These are phyloP conservation scores for Ptychochromis oligacanthus DNA, from an alignment of 2,113 vertebrate genomes.

Conservation along the genomic window DNA sequence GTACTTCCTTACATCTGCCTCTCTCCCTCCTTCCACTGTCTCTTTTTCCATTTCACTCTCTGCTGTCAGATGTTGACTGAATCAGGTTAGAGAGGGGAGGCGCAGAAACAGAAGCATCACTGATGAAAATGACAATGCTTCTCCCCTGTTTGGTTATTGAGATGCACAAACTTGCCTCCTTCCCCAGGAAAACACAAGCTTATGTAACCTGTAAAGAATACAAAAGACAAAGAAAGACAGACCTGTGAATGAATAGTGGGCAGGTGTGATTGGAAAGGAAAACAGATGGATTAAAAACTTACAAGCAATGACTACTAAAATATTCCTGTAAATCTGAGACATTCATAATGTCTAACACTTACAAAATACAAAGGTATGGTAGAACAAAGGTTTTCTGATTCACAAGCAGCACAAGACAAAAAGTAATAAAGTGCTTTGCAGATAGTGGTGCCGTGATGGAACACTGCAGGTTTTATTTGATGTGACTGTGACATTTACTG, in stretches of 20 bases:
- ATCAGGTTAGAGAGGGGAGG: constrained; percentile 80
- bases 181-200: constrained; percentile 54
- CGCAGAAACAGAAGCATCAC: constrained; percentile 58
- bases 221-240: not conserved
- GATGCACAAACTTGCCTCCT: constrained; percentile 53
- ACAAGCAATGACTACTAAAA: constrained; percentile 14
- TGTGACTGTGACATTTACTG: constrained; percentile 44
- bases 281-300: not conserved
- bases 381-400: constrained; percentile 24
- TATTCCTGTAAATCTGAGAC: not conserved
- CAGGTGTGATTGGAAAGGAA: constrained; percentile 6
- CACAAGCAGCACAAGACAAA: constrained; percentile 1
- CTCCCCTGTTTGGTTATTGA: constrained; percentile 60
- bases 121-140: constrained; percentile 76
- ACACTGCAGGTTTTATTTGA: constrained; percentile 35
- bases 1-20: constrained; percentile 57
- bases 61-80: constrained; percentile 83
- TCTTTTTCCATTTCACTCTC: constrained; percentile 69
- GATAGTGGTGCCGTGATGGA: constrained; percentile 7
- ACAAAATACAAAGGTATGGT: not conserved
- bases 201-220: constrained; percentile 57
- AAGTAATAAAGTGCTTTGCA: constrained; percentile 18
- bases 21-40: constrained; percentile 49
- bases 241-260: constrained; percentile 9
- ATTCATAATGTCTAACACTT: not conserved